These are phyloP conservation scores for Coluber constrictor DNA, from an alignment of 2,797 vertebrate genomes.

Conservation along the genomic window DNA sequence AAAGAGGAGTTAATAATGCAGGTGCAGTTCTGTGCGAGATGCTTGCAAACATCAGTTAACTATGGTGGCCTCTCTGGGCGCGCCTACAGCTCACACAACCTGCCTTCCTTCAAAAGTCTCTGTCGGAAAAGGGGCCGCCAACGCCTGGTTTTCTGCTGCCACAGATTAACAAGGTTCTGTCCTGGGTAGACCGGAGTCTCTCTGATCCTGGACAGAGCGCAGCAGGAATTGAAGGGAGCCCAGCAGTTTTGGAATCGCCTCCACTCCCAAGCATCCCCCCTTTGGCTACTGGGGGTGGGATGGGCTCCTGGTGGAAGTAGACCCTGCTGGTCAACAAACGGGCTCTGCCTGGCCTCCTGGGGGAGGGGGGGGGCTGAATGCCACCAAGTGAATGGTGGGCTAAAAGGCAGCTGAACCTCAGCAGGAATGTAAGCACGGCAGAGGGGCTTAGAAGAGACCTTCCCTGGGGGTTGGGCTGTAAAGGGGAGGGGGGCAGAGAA, in stretches of 20 bases:
- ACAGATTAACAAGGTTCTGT: not conserved
- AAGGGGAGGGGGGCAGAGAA: not conserved
- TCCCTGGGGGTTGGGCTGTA: not conserved
- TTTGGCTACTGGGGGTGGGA: not conserved
- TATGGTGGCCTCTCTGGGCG: not conserved
- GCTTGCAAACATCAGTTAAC: not conserved
- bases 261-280: not conserved
- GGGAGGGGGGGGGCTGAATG: too few relatives aligned
- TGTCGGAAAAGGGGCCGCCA: not conserved
- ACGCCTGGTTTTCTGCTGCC: not conserved
- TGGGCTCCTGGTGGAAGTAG: not conserved
- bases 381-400: accelerated
- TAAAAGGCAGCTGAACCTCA: not conserved
- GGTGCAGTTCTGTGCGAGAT: not conserved
- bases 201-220: not conserved
- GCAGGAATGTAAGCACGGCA: not conserved
- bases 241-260: not conserved
- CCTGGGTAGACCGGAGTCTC: not conserved
- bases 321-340: not conserved
- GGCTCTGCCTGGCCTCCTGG: not conserved
- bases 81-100: not conserved
- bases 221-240: not conserved
- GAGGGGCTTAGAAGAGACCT: not conserved
- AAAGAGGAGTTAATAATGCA: not conserved
- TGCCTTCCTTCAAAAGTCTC: not conserved